phyloP scores from a whole-genome alignment of 2,113 vertebrate genomes.

The Tiliqua scincoides region DNA sequence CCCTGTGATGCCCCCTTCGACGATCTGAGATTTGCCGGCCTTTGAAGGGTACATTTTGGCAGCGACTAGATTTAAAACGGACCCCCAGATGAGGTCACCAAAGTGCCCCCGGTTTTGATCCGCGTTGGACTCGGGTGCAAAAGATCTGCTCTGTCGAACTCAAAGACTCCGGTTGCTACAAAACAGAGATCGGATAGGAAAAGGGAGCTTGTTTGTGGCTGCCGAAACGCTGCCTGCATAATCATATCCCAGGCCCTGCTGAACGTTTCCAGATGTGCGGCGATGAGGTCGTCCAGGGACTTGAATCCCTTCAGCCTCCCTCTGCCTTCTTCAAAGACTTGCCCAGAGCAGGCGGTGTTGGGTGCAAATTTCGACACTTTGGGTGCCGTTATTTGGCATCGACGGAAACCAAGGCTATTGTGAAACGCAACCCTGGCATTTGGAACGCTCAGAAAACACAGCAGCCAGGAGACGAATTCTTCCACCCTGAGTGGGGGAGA shows the following conservation, averaged over 20 bases:
- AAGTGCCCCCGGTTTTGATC: no score
- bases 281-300: conserved; percentile 44
- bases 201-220: background rate
- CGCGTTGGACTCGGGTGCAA: background rate
- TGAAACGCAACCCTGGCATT: background rate
- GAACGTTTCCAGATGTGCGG: conserved; percentile 51
- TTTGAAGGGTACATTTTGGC: background rate
- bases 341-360: background rate
- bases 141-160: background rate
- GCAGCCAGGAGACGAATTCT: background rate
- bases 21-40: no score
- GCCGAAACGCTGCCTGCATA: background rate
- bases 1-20: no score
- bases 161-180: background rate
- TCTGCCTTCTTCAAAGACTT: background rate
- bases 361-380: background rate
- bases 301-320: background rate
- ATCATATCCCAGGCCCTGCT: background rate
- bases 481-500: rapidly evolving
- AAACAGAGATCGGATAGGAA: background rate
- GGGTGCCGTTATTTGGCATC: background rate
- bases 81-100: no score
- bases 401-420: background rate
- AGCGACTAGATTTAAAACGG: no score
- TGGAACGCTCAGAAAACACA: no score